Percentiles rank a stretch among this genome's conserved stretches.
These are phyloP conservation scores for Euura lappo DNA, from an alignment of 1,140 invertebrate species.

Conservation along the genomic window DNA sequence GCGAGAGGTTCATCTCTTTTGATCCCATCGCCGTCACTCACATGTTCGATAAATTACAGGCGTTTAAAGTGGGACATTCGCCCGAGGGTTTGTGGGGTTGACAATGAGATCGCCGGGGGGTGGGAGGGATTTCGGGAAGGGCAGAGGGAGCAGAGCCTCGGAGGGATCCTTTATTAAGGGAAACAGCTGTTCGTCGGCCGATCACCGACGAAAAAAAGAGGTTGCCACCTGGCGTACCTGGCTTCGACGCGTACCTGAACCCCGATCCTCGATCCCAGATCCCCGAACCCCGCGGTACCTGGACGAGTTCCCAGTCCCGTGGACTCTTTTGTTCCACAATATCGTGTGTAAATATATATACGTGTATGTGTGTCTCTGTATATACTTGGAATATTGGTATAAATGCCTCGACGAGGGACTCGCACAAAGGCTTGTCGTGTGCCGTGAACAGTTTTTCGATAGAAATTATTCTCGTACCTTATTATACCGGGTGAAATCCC, in stretches of 20 bases:
- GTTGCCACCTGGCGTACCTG: conserved; percentile 6
- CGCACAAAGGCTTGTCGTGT: background rate
- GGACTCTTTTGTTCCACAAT: background rate
- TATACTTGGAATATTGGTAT: too few species aligned
- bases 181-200: conserved; percentile 3
- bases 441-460: conserved; percentile 2
- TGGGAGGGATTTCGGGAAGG: background rate
- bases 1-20: background rate
- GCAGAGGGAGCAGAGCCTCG: background rate
- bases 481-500: background rate
- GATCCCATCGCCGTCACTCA: background rate
- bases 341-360: background rate
- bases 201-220: conserved; percentile 3
- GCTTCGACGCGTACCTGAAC: conserved; percentile 2
- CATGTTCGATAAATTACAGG: background rate
- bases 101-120: background rate
- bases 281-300: background rate
- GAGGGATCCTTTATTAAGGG: conserved; percentile 2
- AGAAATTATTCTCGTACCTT: background rate
- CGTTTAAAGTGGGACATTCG: background rate
- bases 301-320: background rate
- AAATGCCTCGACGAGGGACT: too few species aligned
- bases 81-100: background rate
- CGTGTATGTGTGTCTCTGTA: too few species aligned
- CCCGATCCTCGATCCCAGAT: background rate